These are phyloP conservation scores for Urosaurus nigricauda DNA, from an alignment of 2,797 vertebrate species.

Conservation along the genomic window DNA sequence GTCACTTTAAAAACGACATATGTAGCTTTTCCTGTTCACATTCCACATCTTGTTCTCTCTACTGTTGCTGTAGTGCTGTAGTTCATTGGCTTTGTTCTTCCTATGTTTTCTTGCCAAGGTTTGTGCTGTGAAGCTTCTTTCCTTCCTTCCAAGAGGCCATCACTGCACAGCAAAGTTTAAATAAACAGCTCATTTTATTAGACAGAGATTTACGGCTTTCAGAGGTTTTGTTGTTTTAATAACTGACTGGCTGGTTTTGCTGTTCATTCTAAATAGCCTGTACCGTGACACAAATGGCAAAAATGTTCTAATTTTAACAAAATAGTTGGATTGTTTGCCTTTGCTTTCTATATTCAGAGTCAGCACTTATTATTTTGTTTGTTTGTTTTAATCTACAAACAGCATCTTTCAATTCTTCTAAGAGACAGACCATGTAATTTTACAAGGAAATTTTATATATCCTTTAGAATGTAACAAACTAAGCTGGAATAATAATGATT, in stretches of 20 bases:
- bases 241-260: slow-evolving; percentile 37
- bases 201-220: slow-evolving; percentile 45
- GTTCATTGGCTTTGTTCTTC: slow-evolving; percentile 42
- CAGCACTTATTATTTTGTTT: background rate
- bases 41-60: slow-evolving; percentile 35
- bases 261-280: slow-evolving; percentile 18
- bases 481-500: background rate
- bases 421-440: background rate
- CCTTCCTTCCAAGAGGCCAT: slow-evolving; percentile 25
- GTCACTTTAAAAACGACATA: slow-evolving; percentile 54
- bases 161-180: slow-evolving; percentile 48
- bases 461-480: background rate
- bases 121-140: background rate
- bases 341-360: slow-evolving; percentile 23
- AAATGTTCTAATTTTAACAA: background rate
- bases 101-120: background rate
- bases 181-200: slow-evolving; percentile 46
- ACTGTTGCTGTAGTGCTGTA: slow-evolving; percentile 16
- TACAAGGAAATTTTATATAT: background rate
- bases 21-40: slow-evolving; percentile 36
- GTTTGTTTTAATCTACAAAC: background rate
- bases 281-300: background rate
- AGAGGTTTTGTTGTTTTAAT: slow-evolving; percentile 41
- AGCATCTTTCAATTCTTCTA: background rate
- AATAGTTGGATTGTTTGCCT: background rate